A percentile compares a stretch with the other conserved stretches of the same genome.
phyloP scores from a whole-genome alignment of 2,113 vertebrate species.

The sheep (Ovis aries) region ARS-UI_Ramb_v3.0 NC_056056.1:200586001-200586500 shows the following conservation, averaged over 20 bases:
- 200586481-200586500: background rate
- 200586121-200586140: background rate
- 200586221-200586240: background rate
- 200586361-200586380: conserved; percentile 18
- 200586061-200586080: background rate
- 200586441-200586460: background rate
- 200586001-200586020: background rate
- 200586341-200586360: conserved; percentile 21
- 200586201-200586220: background rate
- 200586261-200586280: background rate
- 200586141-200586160: background rate
- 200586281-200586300: conserved; percentile 27
- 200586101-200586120: conserved; percentile 45
- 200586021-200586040: conserved; percentile 27
- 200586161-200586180: background rate
- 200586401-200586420: background rate
- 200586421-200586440: background rate
- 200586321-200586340: conserved; percentile 19
- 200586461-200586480: background rate
- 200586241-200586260: background rate
- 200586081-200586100: background rate
- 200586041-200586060: conserved; percentile 62
- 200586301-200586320: background rate
- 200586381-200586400: conserved; percentile 10
- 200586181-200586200: background rate